Base-by-base conservation (phyloP, 2,888 invertebrate genomes). In the Andrena bicolor region DNA sequence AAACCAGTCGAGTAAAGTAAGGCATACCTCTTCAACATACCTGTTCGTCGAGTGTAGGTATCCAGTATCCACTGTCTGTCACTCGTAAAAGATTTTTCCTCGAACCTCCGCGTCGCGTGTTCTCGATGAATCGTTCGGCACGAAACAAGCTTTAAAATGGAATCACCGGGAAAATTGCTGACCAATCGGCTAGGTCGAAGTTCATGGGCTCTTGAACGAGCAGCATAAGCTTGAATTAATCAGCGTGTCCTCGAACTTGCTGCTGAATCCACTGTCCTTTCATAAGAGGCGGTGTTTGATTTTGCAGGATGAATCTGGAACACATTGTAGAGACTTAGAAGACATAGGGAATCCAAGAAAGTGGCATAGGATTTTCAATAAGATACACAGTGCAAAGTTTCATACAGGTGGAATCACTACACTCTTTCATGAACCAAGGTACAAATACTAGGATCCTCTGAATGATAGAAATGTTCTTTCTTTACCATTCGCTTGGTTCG, bases 81-180 rank as follows among this genome's bases (percentile, higher is more conserved):
- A 83, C 86, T 72, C 71, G 86, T 84, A 72, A 87, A 88, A 85
- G 85, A 90, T 88, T 86, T 90, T 89, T 86, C 10, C 23, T 8
- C 10, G 51, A 20, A 13, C 61, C 49, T 66, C 48, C 5, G 30
- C 64, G 41, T 28, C 70, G 56, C 28, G 32, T 76, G 68, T 74
- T 69, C 85, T 73, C 85, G 87, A 86, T 72, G 82, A 86, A 87
- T 86, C 76, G 80, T 58, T 64, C 60, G 73, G 49, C 41, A 51
- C 28, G 65, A 26, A 86, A 85, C 85, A 70, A 73, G 76, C 85
- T 83, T 79, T 77, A 81, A 71, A 83, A 85, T 76, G 79, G 71
- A 65, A 83, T 79, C 78, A 65, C 72, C 58, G 72, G 74, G 72
- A 58, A 85, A 87, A 82, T 83, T 80, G 69, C 82, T 78, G 71